Evolutionary conservation across 1,140 invertebrate species (phyloP).

Genomic region (Elymnias hypermnestra): DNA sequence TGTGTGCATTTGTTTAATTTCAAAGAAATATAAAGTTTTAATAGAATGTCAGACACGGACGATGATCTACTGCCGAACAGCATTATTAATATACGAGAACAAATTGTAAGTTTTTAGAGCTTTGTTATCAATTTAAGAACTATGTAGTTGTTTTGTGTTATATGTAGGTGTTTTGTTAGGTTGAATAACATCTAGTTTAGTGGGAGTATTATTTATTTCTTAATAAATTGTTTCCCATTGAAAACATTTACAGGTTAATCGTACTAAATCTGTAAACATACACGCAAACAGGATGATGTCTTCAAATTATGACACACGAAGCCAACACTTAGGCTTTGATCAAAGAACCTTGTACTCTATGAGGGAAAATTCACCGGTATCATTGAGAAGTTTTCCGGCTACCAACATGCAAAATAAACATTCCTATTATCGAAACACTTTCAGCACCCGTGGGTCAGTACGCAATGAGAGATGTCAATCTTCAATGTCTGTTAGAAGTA

Average conservation of each 20-base stretch:
- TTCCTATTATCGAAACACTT: conserved; percentile 26
- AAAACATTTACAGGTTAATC: neutral
- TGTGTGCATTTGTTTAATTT: neutral
- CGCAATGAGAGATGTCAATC: conserved; percentile 46
- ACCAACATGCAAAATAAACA: conserved; percentile 26
- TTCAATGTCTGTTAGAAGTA: conserved; percentile 44
- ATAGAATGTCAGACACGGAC: conserved; percentile 30
- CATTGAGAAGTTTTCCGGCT: conserved; percentile 38
- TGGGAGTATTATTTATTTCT: too few relatives aligned
- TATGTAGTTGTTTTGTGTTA: too few relatives aligned
- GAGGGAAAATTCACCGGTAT: conserved; percentile 48
- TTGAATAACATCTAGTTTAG: too few relatives aligned
- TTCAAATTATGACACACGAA: conserved; percentile 28
- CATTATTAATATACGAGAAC: conserved; percentile 22
- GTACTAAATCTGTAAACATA: conserved; percentile 7
- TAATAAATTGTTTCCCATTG: too few relatives aligned
- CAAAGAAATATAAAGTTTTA: neutral
- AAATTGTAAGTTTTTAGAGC: conserved; percentile 19
- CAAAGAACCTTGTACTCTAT: conserved; percentile 36
- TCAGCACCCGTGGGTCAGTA: conserved; percentile 37
- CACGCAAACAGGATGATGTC: conserved; percentile 23
- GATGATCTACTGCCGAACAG: conserved; percentile 27
- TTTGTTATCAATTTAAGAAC: too few relatives aligned
- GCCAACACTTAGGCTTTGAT: conserved; percentile 27
- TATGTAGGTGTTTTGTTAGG: too few relatives aligned